Base-by-base conservation (phyloP, 2,797 vertebrate species). In the Hipposideros larvatus region DNA sequence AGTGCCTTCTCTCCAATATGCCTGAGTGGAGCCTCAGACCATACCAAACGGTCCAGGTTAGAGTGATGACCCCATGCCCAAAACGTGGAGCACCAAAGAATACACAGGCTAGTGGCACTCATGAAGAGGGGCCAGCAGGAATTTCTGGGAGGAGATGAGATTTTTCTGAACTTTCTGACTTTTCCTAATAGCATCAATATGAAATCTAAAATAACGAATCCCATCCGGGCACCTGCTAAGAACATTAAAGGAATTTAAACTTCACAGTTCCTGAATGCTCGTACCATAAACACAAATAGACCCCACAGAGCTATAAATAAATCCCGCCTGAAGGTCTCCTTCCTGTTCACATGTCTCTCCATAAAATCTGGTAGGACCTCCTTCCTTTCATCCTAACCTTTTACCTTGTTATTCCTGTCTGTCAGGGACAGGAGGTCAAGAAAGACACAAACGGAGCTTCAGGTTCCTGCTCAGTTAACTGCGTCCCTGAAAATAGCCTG, bases 171-270 rank as follows among this genome's bases (percentile, higher is more conserved):
- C 46, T 74, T 70, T 92, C 55, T 82, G 43, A 57, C 55, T 93
- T 87, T 94, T 77, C 41, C 92, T 53, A 63, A 84, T 1, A 77
- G 9, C 28, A 63, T 90, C 34, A 73, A 24, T 78, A 90, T 57
- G 94, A 94, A 96, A 94, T 48, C 59, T 82, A 43, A 96, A 92
- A 71, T 68, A 97, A 85, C 66, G 78, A 89, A 65, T 92, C 51
- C 75, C 80, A 77, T 55, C 43, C 1, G 11, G 84, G 68, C 28
- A 80, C 55, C 61, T 41, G 84, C 63, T 41, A 51, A 87, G 93
- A 91, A 91, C 75, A 94, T 87, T 57, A 95, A 95, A 93, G 80
- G 34, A 68, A 77, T 82, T 48, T 77, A 91, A 96, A 91, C 24
- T 55, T 63, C 48, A 68, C 10, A 61, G 61, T 61, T 88, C 66